phyloP scores from a whole-genome alignment of 2,797 vertebrate species.

The Urophycis tenuis region DNA sequence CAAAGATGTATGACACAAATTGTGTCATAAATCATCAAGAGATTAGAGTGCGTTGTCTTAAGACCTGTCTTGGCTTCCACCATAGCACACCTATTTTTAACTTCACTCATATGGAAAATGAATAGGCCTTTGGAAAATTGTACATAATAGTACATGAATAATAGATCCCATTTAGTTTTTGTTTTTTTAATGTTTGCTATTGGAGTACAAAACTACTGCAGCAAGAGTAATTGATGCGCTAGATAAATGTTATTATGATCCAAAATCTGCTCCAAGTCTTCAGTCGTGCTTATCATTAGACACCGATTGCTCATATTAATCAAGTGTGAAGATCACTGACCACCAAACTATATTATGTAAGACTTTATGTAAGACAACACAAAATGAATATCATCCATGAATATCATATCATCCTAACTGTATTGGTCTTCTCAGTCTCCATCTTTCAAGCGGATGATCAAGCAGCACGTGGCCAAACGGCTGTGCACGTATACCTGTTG shows the following conservation, averaged over 20 bases:
- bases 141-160: neutral
- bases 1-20: no score
- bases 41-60: neutral
- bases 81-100: neutral
- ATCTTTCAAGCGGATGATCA: neutral
- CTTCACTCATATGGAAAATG: neutral
- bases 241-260: neutral
- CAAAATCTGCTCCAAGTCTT: neutral
- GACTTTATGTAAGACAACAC: neutral
- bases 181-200: neutral
- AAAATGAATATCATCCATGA: neutral
- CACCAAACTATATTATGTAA: constrained; percentile 10
- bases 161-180: neutral
- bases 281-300: neutral
- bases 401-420: neutral
- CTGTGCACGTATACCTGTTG: constrained; percentile 30
- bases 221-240: neutral
- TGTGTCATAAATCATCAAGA: neutral
- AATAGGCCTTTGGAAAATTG: neutral
- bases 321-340: constrained; percentile 6
- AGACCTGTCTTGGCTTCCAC: neutral
- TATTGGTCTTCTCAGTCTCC: neutral
- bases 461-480: neutral
- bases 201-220: neutral
- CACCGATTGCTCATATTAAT: neutral